A percentile compares a stretch with the other conserved stretches of the same genome.
Conservation (phyloP, 2,113 vertebrate species). For the Serilophus lunatus region DNA sequence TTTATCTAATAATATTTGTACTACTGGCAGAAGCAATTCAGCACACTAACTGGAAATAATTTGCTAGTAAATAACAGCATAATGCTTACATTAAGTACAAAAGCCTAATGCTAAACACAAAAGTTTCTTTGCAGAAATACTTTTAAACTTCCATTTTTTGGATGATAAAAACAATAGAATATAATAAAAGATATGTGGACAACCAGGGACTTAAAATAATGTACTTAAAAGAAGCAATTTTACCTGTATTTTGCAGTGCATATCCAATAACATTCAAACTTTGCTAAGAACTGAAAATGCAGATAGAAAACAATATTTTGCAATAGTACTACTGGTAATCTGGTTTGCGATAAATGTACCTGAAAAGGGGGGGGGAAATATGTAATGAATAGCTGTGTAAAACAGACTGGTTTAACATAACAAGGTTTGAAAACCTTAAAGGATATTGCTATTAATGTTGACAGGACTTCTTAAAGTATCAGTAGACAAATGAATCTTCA, state of each 20-base stretch:
- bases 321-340: neutral
- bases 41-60: neutral
- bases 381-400: accelerated
- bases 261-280: neutral
- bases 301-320: neutral
- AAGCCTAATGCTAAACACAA: neutral
- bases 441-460: neutral
- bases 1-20: neutral
- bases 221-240: neutral
- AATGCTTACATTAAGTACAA: neutral
- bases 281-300: neutral
- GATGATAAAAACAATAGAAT: neutral
- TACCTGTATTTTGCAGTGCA: neutral
- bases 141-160: neutral
- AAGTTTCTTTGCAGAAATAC: neutral
- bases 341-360: accelerated
- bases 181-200: neutral
- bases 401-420: neutral
- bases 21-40: neutral
- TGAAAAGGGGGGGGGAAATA: neutral
- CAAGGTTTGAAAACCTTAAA: neutral
- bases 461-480: neutral
- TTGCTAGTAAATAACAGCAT: neutral
- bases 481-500: neutral
- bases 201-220: neutral